Conservation (phyloP, 1,140 invertebrate genomes). For the Solenopsis invicta region DNA sequence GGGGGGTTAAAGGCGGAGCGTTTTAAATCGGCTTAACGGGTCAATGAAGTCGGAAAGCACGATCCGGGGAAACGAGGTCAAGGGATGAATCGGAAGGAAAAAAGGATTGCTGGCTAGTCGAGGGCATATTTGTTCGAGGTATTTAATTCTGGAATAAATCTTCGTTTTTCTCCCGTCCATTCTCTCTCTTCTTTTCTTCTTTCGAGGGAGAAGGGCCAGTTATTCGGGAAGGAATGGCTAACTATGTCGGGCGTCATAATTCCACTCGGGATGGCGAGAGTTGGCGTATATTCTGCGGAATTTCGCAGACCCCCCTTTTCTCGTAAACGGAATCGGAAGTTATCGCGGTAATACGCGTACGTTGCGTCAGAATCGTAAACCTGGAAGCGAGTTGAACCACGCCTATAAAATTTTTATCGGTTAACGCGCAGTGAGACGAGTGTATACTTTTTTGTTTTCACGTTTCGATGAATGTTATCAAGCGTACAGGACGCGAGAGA, state of each 20-base stretch:
- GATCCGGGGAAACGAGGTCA: constrained; percentile 49
- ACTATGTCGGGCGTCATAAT: constrained; percentile 17
- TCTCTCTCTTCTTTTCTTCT: background rate
- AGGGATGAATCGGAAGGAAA: constrained; percentile 45
- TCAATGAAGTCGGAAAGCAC: constrained; percentile 62
- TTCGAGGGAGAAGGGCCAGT: background rate
- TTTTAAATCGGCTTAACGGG: constrained; percentile 65
- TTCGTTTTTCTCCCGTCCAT: constrained; percentile 30
- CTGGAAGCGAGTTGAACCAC: no score
- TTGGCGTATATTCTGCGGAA: constrained; percentile 23
- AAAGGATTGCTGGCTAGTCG: constrained; percentile 28
- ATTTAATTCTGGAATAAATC: constrained; percentile 67
- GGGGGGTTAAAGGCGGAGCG: constrained; percentile 30
- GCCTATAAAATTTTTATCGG: constrained; percentile 35
- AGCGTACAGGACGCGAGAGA: background rate
- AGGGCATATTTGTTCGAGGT: constrained; percentile 59
- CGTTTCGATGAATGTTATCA: constrained; percentile 13
- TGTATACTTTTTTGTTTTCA: constrained; percentile 20
- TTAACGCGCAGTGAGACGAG: background rate
- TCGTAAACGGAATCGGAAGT: constrained; percentile 47
- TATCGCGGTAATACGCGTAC: constrained; percentile 23
- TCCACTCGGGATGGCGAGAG: constrained; percentile 13
- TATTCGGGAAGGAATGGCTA: constrained; percentile 16
- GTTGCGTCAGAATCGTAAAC: constrained; percentile 33
- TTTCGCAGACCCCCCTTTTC: constrained; percentile 22